These are phyloP conservation scores for Clarias batrachus DNA, from an alignment of 2,113 vertebrate genomes.

Conservation along the genomic window DNA sequence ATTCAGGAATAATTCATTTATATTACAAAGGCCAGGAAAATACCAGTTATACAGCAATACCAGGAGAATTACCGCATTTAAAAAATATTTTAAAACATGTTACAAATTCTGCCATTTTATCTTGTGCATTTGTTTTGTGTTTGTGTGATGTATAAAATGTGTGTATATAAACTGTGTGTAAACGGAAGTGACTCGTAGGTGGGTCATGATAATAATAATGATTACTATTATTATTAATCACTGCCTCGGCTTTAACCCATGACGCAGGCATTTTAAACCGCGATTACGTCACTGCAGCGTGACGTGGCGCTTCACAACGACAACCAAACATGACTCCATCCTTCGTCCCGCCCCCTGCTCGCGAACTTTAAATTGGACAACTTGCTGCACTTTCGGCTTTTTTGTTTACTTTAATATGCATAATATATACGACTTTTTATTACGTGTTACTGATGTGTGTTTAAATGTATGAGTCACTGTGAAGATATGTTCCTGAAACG, in stretches of 20 bases:
- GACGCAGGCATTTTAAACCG: conserved; percentile 14
- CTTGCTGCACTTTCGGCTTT: not conserved
- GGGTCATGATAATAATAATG: not conserved
- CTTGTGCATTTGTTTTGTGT: not conserved
- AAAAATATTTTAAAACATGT: not conserved
- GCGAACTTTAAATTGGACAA: not conserved
- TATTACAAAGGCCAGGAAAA: not conserved
- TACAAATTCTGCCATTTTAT: not conserved
- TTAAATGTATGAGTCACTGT: no score
- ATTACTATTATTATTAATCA: not conserved
- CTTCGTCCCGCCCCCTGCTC: conserved; percentile 18
- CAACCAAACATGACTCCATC: conserved; percentile 27
- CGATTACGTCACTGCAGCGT: conserved; percentile 30
- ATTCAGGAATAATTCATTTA: not conserved
- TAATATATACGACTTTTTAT: no score
- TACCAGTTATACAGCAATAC: not conserved
- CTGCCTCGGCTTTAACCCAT: not conserved
- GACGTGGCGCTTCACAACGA: conserved; percentile 46
- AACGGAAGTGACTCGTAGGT: conserved; percentile 3
- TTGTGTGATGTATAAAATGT: not conserved
- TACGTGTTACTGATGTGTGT: not conserved
- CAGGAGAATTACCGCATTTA: not conserved
- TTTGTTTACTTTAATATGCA: not conserved
- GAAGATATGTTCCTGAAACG: not conserved
- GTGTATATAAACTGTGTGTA: not conserved